These are phyloP conservation scores for Intellagama lesueurii DNA, from an alignment of 2,797 vertebrate species.

Conservation along the genomic window DNA sequence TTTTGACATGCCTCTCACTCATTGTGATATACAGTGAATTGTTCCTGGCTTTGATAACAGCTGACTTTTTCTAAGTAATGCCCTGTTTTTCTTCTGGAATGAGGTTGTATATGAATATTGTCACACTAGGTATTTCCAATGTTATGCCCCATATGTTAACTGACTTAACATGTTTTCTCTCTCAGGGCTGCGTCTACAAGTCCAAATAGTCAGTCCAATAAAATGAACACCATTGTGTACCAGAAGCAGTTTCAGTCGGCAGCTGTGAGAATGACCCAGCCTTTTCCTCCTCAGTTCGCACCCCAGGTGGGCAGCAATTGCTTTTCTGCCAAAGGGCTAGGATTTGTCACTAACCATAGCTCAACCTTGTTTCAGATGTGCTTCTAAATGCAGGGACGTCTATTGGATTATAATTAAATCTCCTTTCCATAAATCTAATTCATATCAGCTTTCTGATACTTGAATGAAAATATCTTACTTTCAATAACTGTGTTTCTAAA, in stretches of 20 bases:
- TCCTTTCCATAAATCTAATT: conserved; percentile 9
- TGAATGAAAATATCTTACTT: not conserved
- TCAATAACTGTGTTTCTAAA: conserved; percentile 1
- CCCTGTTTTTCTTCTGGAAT: not conserved
- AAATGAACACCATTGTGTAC: conserved; percentile 97
- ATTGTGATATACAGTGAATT: not conserved
- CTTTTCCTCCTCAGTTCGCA: conserved; percentile 94
- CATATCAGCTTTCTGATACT: not conserved
- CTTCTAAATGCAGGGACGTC: conserved; percentile 8
- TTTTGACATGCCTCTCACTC: not conserved
- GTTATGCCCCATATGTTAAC: conserved; percentile 10
- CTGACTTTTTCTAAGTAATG: not conserved
- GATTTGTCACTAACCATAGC: conserved; percentile 3
- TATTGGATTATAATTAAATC: conserved; percentile 7
- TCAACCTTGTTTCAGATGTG: conserved; percentile 1
- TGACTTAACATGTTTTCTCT: conserved; percentile 62
- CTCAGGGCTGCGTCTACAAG: conserved; percentile 95
- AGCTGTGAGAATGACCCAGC: conserved; percentile 93
- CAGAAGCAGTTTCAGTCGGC: conserved; percentile 96
- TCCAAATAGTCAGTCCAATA: conserved; percentile 96
- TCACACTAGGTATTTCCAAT: not conserved
- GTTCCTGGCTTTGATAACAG: not conserved
- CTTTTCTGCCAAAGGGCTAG: not conserved
- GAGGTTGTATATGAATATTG: conserved; percentile 1
- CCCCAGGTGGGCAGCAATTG: conserved; percentile 87